Base-by-base conservation (phyloP, 2,888 invertebrate genomes). In the Aricia artaxerxes region DNA sequence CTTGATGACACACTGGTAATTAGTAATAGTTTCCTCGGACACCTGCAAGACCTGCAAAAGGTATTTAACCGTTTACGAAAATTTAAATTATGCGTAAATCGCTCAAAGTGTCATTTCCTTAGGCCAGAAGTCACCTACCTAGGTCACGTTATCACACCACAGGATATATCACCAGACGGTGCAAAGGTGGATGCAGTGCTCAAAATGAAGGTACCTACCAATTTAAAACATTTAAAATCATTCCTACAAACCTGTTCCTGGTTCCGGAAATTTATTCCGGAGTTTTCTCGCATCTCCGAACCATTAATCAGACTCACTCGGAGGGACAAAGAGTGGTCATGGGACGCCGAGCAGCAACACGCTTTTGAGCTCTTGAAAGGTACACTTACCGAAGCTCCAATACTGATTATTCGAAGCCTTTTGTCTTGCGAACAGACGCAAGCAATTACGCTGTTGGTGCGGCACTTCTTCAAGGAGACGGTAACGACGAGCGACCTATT, bases 391-490 rank as follows among this genome's bases (percentile, higher is more conserved):
- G 16, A 11, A 4, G 13, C 57, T 16, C 57, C 57, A 57, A 16
- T 16, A 16, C 49, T 0, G 57, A 57, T 57, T 49, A 49, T 49
- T 49, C 49, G 9, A 49, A 49, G 9, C 49, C 57, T 4, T 57
- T 57, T 57, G 13, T 16, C 13, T 57, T 16, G 16, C 49, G 57
- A 6, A 57, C 57, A 4, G 86, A 87, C 57, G 82, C 85, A 0
- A 87, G 87, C 79, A 80, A 78, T n/a, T 87, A 86, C 40, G 86
- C 86, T 5, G 49, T 85, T 0, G 84, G 84, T 24, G 84, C 85
- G 49, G 83, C 81, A 79, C 78, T 85, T 69, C 77, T 86, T 69
- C 82, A 84, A 84, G 84, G 86, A 82, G 84, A 85, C 82, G 80
- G 82, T 4, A 60, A 78, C 49, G 76, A 82, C 3, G 85, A 85